phyloP scores from a whole-genome alignment of 2,797 vertebrate species.

The Cryptoblepharus egeriae region DNA sequence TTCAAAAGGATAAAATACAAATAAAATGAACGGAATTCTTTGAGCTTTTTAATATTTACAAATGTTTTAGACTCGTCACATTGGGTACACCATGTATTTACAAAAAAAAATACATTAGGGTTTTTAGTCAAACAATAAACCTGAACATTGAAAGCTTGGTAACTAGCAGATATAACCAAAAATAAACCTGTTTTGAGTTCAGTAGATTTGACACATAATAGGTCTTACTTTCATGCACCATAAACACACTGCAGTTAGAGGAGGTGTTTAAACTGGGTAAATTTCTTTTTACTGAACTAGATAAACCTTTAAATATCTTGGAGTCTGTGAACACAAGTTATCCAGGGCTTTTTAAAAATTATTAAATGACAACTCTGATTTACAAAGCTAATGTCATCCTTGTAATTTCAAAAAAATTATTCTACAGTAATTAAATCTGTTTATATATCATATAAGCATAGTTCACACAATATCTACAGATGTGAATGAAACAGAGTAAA shows the following conservation, averaged over 20 bases:
- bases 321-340: conserved; percentile 64
- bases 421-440: conserved; percentile 74
- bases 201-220: conserved; percentile 70
- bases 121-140: conserved; percentile 75
- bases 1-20: conserved; percentile 58
- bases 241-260: conserved; percentile 70
- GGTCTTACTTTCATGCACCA: conserved; percentile 71
- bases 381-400: conserved; percentile 73
- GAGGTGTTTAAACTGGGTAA: conserved; percentile 54
- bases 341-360: conserved; percentile 57
- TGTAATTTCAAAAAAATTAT: conserved; percentile 74
- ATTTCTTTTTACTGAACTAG: conserved; percentile 66
- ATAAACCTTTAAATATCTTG: conserved; percentile 65
- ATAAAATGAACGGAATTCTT: conserved; percentile 60
- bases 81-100: conserved; percentile 78
- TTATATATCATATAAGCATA: conserved; percentile 85
- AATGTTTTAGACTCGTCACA: conserved; percentile 80
- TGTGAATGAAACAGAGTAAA: conserved; percentile 80
- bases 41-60: conserved; percentile 81
- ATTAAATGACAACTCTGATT: conserved; percentile 60
- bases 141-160: conserved; percentile 75
- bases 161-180: conserved; percentile 70
- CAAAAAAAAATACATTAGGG: conserved; percentile 78
- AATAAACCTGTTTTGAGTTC: conserved; percentile 55
- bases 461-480: conserved; percentile 91